Percentiles rank a stretch among this genome's conserved stretches.
Evolutionary conservation across 2,113 vertebrate species (phyloP).

Genomic region (Tychaedon coryphoeus): DNA sequence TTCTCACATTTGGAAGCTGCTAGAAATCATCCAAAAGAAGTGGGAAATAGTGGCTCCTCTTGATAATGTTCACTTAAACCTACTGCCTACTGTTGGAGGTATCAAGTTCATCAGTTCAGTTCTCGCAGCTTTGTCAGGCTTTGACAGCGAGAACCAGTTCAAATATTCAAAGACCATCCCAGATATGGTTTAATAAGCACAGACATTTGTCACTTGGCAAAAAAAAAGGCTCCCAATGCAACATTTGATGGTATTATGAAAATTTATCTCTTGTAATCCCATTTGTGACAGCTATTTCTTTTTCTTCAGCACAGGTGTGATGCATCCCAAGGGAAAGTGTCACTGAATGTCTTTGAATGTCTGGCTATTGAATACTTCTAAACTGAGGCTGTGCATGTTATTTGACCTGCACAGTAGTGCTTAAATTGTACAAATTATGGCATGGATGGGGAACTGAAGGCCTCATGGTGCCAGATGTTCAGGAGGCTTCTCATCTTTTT

Average conservation of each 20-base stretch:
- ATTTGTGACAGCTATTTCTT: neutral
- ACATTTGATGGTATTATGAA: neutral
- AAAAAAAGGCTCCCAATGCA: neutral
- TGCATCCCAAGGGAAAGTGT: neutral
- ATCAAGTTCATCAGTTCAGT: neutral
- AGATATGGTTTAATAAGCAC: neutral
- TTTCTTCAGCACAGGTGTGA: fast-evolving
- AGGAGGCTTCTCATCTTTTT: neutral
- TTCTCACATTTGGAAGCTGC: neutral
- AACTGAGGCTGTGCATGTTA: neutral
- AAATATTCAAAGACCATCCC: neutral
- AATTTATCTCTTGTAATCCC: neutral
- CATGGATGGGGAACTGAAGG: neutral
- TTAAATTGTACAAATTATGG: neutral
- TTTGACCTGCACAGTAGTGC: neutral
- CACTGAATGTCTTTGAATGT: neutral
- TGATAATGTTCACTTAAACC: neutral
- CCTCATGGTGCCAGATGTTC: neutral
- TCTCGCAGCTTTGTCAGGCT: neutral
- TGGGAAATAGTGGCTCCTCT: neutral
- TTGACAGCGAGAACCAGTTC: neutral
- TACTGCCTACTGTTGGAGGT: neutral
- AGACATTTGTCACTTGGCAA: neutral
- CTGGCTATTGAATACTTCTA: neutral
- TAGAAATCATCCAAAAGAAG: neutral